Evolutionary conservation across 2,888 invertebrate species (phyloP).

Genomic region (Hypomecis atomaria): DNA sequence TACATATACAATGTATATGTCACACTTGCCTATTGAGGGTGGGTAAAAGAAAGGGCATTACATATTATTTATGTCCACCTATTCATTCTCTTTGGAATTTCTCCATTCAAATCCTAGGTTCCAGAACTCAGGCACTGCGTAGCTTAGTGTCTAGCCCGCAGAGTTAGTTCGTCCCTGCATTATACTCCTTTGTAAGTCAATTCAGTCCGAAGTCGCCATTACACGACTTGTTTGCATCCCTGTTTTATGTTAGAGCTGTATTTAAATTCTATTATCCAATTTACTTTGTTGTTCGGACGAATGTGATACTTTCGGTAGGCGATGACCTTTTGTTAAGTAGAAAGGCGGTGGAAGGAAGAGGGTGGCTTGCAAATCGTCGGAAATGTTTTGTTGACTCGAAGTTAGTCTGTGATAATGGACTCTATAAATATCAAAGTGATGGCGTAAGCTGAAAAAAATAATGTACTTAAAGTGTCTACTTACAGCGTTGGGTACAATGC

Average conservation of each 20-base stretch:
- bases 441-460: no score
- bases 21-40: no score
- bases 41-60: no score
- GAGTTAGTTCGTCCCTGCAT: conserved; percentile 35
- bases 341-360: conserved; percentile 4
- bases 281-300: conserved; percentile 32
- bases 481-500: no score
- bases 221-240: conserved; percentile 54
- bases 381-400: conserved; percentile 4
- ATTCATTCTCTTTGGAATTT: background rate
- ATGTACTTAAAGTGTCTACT: no score
- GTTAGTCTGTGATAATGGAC: background rate
- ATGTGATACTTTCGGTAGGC: conserved; percentile 24
- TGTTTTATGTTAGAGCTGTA: conserved; percentile 51
- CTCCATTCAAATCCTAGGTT: background rate
- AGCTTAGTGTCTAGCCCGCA: background rate
- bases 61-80: no score
- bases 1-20: no score
- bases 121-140: conserved; percentile 1
- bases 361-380: conserved; percentile 1
- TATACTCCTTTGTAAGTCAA: conserved; percentile 57
- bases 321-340: conserved; percentile 17
- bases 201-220: conserved; percentile 49
- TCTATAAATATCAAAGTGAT: no score
- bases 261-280: conserved; percentile 44